Base-by-base conservation (phyloP, 30 jellyfish, hydroid and myxozoan genomes). In the Haliclystus octoradiatus region DNA sequence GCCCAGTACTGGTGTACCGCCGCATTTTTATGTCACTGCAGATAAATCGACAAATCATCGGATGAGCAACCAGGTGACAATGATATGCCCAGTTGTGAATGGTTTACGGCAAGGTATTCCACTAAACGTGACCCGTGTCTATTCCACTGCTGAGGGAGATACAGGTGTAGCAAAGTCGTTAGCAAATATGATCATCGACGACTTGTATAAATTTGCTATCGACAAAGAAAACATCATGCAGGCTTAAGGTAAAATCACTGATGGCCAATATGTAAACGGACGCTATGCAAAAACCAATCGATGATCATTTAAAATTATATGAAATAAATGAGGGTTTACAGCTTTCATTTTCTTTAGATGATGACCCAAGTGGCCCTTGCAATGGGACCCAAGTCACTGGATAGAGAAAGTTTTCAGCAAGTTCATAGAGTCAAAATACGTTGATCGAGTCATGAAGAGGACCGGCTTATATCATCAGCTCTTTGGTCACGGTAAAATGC, bases 1-100 rank as follows among this genome's bases (percentile, higher is more conserved):
- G 26, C 84, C 74, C 33, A 73, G 26, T 65, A 73, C 84, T 4
- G 76, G 84, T 52, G 26, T 73, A 69, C 74, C 84, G 2, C 84
- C 84, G 13, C 84, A 73, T 40, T 60, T 49, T 49, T 73, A 61
- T 33, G 84, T 73, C 29, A 32, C 66, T n/a, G 84, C 84, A 26
- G 74, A 51, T 64, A 71, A 73, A 29, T 28, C 29, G 22, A 72
- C 82, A 15, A 72, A 72, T 33, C 82, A 72, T 34, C 52, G 73
- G 35, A 34, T 52, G 12, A 19, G 23, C 26, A 68, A 46, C 47
- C 74, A 65, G 34, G 74, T 65, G 25, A 65, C 74, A 24, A 32
- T 65, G 74, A 62, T 65, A 34, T 65, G 62, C 50, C 74, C 50
- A 27, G 74, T 65, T 12, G 62, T 65, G 34, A 32, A 65, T 26